Conservation (phyloP, 2,888 invertebrate genomes). For the Torymus auratus region DNA sequence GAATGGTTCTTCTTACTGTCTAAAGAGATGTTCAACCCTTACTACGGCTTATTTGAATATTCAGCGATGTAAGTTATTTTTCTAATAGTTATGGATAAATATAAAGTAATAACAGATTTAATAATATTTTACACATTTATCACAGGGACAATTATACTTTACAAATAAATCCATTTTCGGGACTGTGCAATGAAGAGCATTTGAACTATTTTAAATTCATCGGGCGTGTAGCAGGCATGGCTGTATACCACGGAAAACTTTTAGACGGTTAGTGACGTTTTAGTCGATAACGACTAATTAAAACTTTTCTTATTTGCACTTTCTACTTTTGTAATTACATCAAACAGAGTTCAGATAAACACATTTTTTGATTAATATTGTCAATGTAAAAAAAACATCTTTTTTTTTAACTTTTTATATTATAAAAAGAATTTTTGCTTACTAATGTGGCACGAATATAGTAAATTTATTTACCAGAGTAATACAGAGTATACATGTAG, state of each 20-base stretch:
- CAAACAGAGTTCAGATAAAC: too few relatives aligned
- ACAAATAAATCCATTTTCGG: slow-evolving; percentile 99
- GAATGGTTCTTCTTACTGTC: slow-evolving; percentile 99
- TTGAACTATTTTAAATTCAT: slow-evolving; percentile 99
- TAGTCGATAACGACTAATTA: too few relatives aligned
- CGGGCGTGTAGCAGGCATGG: slow-evolving; percentile 98
- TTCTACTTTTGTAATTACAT: too few relatives aligned
- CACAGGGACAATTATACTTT: slow-evolving; percentile 96
- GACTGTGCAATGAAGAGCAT: slow-evolving; percentile 98
- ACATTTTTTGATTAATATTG: too few relatives aligned
- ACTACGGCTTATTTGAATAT: slow-evolving; percentile 99
- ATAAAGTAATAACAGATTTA: not conserved
- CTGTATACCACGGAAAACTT: slow-evolving; percentile 98
- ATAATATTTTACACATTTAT: slow-evolving; percentile 50
- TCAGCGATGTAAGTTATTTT: slow-evolving; percentile 91
- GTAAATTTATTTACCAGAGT: too few relatives aligned
- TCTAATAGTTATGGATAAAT: not conserved
- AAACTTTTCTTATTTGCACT: too few relatives aligned
- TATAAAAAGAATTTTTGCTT: too few relatives aligned
- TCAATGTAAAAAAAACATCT: too few relatives aligned
- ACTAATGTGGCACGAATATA: too few relatives aligned
- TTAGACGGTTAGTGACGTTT: slow-evolving; percentile 87
- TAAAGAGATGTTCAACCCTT: slow-evolving; percentile 99
- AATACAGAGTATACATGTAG: too few relatives aligned
- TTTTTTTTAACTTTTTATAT: too few relatives aligned